phyloP scores from a whole-genome alignment of 2,888 invertebrate species.

The Spisula solida region DNA sequence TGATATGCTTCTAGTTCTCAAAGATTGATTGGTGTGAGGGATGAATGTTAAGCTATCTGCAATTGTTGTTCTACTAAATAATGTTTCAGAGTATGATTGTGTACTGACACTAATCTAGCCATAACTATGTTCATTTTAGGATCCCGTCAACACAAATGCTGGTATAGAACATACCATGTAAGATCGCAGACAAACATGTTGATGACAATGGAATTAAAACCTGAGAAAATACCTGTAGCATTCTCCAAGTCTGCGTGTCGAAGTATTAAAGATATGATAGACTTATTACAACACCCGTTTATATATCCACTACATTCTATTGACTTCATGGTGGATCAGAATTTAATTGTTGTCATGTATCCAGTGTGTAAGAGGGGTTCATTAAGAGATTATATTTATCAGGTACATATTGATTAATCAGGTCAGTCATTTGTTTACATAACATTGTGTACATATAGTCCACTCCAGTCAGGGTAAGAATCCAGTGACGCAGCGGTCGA shows the following conservation, averaged over 20 bases:
- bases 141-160: constrained; percentile 94
- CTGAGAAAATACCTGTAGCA: constrained; percentile 90
- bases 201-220: constrained; percentile 91
- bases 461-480: too few relatives aligned
- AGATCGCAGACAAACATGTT: constrained; percentile 93
- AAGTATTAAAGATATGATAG: constrained; percentile 93
- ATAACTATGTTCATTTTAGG: constrained; percentile 88
- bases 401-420: constrained; percentile 89
- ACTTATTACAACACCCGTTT: constrained; percentile 94
- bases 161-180: constrained; percentile 96
- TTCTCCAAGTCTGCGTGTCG: constrained; percentile 91
- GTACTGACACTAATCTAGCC: not conserved
- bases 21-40: too few relatives aligned
- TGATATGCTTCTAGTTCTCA: too few relatives aligned
- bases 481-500: too few relatives aligned
- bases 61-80: too few relatives aligned
- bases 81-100: too few relatives aligned
- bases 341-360: constrained; percentile 92
- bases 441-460: too few relatives aligned
- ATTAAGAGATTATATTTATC: constrained; percentile 95
- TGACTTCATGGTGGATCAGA: constrained; percentile 90
- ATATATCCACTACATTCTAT: constrained; percentile 96
- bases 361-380: constrained; percentile 95
- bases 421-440: too few relatives aligned
- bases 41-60: too few relatives aligned